A percentile compares a stretch with the other conserved stretches of the same genome.
Evolutionary conservation across 2,888 invertebrate genomes (phyloP).

Genomic region (Euspilapteryx auroguttella): DNA sequence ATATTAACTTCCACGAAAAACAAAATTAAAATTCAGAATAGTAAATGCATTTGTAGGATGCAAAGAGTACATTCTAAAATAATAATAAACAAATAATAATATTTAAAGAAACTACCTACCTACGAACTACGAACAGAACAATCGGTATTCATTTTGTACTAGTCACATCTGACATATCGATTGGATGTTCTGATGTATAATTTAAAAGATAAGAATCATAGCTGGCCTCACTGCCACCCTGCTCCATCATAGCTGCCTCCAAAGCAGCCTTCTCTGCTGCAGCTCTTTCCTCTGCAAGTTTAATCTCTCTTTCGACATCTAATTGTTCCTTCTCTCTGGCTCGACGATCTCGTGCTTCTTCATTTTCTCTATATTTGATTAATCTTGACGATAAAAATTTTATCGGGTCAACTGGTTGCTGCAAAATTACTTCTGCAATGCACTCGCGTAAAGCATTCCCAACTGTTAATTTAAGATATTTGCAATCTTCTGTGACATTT

Average conservation of each 20-base stretch:
- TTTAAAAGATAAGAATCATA: too few relatives aligned
- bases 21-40: too few relatives aligned
- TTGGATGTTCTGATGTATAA: too few relatives aligned
- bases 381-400: constrained; percentile 31
- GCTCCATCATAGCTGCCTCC: constrained; percentile 21
- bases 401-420: constrained; percentile 45
- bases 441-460: constrained; percentile 37
- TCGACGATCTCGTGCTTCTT: constrained; percentile 29
- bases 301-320: constrained; percentile 26
- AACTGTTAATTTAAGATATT: constrained; percentile 34
- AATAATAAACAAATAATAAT: too few relatives aligned
- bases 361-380: constrained; percentile 34
- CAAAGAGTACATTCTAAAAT: too few relatives aligned
- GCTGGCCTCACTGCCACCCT: constrained; percentile 39
- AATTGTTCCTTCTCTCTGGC: constrained; percentile 29
- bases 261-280: constrained; percentile 28
- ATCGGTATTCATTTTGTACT: too few relatives aligned
- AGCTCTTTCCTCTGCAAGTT: constrained; percentile 28
- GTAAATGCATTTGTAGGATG: too few relatives aligned
- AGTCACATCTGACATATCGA: too few relatives aligned
- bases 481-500: constrained; percentile 41
- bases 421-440: constrained; percentile 35
- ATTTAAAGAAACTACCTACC: too few relatives aligned
- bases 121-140: too few relatives aligned
- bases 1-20: too few relatives aligned